Conservation (phyloP, 1,140 invertebrate species). For the Drosophila sechellia region DNA sequence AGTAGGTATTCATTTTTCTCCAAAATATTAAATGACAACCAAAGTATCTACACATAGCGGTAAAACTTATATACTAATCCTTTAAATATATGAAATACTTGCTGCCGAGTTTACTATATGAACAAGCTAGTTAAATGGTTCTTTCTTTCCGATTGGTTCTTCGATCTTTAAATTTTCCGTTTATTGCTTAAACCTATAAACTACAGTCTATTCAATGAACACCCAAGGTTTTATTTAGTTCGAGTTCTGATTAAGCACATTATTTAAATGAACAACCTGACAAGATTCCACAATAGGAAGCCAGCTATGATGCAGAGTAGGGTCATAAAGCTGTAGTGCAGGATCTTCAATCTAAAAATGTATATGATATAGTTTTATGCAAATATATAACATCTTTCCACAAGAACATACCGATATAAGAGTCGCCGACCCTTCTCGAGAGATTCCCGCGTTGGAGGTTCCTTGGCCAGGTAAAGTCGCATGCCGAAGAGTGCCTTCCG, state of each 20-base stretch:
- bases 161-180: too few species aligned
- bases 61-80: too few species aligned
- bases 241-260: too few species aligned
- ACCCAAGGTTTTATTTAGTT: background rate
- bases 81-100: too few species aligned
- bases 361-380: background rate
- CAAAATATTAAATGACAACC: too few species aligned
- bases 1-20: background rate
- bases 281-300: slow-evolving; percentile 6
- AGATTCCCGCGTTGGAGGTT: slow-evolving; percentile 86
- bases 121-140: too few species aligned
- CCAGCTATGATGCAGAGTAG: background rate
- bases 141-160: too few species aligned
- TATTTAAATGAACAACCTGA: slow-evolving; percentile 1
- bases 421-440: slow-evolving; percentile 81
- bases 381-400: too few species aligned
- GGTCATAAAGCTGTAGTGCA: slow-evolving; percentile 9
- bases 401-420: slow-evolving; percentile 1
- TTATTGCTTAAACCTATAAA: too few species aligned
- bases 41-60: too few species aligned
- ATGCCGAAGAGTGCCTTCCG: slow-evolving; percentile 87
- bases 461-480: slow-evolving; percentile 88
- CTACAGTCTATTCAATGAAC: background rate
- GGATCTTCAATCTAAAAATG: slow-evolving; percentile 15
- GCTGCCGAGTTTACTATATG: too few species aligned